Conservation (phyloP, 1,140 invertebrate genomes). For the Megathymus violae region DNA sequence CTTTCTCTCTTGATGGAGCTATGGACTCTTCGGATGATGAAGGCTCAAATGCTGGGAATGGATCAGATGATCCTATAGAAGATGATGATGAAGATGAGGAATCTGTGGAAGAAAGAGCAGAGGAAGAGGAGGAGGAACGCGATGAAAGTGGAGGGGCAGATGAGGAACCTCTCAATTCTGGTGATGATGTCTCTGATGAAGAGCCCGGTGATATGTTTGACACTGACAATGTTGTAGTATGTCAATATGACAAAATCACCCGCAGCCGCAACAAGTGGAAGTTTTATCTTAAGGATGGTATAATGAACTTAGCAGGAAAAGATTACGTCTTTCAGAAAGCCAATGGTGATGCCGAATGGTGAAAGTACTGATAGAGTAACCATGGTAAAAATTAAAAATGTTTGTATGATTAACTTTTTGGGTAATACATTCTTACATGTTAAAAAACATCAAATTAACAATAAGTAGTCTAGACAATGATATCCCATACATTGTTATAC, state of each 20-base stretch:
- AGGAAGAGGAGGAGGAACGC: conserved; percentile 86
- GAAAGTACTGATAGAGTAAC: conserved; percentile 18
- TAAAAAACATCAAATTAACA: conserved; percentile 45
- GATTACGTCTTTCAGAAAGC: conserved; percentile 99
- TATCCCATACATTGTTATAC: conserved; percentile 39
- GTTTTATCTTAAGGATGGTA: conserved; percentile 99
- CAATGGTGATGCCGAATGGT: conserved; percentile 99
- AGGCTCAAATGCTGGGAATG: conserved; percentile 85
- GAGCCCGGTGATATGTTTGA: conserved; percentile 98
- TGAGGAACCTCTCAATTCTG: conserved; percentile 97
- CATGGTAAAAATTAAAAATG: conserved; percentile 18
- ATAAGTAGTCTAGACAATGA: conserved; percentile 38
- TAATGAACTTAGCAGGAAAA: conserved; percentile 99
- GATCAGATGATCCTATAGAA: conserved; percentile 90
- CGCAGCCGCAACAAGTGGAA: conserved; percentile 99
- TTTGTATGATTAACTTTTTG: conserved; percentile 39
- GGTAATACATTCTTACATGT: conserved; percentile 55
- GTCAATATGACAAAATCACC: conserved; percentile 99
- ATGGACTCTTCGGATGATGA: conserved; percentile 81
- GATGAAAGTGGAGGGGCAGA: conserved; percentile 88
- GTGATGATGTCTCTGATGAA: conserved; percentile 98
- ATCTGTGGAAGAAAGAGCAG: conserved; percentile 82
- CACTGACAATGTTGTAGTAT: conserved; percentile 99
- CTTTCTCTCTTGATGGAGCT: conserved; percentile 75
- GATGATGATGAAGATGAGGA: conserved; percentile 90